These are phyloP conservation scores for Ficedula albicollis DNA, from an alignment of 2,797 vertebrate species.

Conservation along the genomic window DNA sequence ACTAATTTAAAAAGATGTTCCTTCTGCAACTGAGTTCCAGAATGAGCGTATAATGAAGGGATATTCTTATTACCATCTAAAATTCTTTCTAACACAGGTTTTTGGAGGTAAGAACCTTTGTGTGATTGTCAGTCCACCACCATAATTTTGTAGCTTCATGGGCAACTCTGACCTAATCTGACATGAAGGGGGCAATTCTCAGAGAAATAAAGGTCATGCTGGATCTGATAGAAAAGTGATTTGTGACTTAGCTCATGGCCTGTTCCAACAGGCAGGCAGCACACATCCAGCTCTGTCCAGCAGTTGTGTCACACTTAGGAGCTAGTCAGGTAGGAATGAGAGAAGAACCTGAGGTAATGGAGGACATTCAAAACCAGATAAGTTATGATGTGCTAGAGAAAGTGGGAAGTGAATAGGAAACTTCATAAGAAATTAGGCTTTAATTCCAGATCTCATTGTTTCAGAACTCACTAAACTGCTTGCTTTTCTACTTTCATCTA, in stretches of 20 bases:
- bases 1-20: neutral
- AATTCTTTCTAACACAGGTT: neutral
- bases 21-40: neutral
- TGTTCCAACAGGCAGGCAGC: neutral
- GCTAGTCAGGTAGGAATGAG: neutral
- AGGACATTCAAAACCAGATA: neutral
- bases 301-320: neutral
- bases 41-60: neutral
- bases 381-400: neutral
- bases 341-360: neutral
- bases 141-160: neutral
- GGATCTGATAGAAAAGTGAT: neutral
- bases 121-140: neutral
- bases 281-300: neutral
- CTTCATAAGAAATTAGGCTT: neutral
- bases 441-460: neutral
- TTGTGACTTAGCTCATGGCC: neutral
- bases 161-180: neutral
- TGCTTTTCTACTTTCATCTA: neutral
- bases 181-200: accelerated
- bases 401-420: neutral
- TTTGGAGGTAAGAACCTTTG: neutral
- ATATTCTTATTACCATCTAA: neutral
- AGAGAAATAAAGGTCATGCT: neutral
- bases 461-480: neutral